A percentile compares a stretch with the other conserved stretches of the same genome.
Evolutionary conservation across 1,140 invertebrate species (phyloP).

Genomic region (Macrotrachela quadricornifera): DNA sequence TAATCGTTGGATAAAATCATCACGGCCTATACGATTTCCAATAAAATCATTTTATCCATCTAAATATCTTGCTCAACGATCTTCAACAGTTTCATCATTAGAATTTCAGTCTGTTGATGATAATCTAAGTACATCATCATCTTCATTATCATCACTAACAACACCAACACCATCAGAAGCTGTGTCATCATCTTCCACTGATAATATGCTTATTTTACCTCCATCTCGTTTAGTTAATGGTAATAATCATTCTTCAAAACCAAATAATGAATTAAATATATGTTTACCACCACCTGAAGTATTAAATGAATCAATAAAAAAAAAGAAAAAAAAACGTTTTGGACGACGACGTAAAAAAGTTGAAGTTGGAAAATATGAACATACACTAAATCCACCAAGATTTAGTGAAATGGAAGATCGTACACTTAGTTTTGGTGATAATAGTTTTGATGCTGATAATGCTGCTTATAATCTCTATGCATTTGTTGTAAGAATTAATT

Average conservation of each 20-base stretch:
- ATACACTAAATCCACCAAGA: constrained; percentile 29
- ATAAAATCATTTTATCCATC: constrained; percentile 53
- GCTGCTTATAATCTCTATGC: no score
- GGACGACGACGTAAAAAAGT: constrained; percentile 22
- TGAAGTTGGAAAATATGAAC: constrained; percentile 29
- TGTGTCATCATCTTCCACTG: constrained; percentile 4
- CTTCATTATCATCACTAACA: constrained; percentile 8
- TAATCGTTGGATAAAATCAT: constrained; percentile 71
- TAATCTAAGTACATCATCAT: constrained; percentile 9
- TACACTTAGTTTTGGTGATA: no score
- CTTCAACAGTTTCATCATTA: no score
- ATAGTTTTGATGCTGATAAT: no score
- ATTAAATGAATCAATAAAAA: constrained; percentile 32
- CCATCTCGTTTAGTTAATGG: neutral
- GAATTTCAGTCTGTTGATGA: neutral
- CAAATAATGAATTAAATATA: no score
- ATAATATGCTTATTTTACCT: constrained; percentile 8
- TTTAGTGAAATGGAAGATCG: constrained; percentile 25
- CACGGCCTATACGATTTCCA: constrained; percentile 69
- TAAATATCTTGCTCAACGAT: constrained; percentile 36
- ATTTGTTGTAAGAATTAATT: no score
- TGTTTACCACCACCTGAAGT: constrained; percentile 1
- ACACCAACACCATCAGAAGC: constrained; percentile 5
- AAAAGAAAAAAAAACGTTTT: constrained; percentile 33
- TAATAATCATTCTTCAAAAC: no score